phyloP scores from a whole-genome alignment of 2,113 vertebrate genomes.

The Plecturocebus donacophilus region DNA sequence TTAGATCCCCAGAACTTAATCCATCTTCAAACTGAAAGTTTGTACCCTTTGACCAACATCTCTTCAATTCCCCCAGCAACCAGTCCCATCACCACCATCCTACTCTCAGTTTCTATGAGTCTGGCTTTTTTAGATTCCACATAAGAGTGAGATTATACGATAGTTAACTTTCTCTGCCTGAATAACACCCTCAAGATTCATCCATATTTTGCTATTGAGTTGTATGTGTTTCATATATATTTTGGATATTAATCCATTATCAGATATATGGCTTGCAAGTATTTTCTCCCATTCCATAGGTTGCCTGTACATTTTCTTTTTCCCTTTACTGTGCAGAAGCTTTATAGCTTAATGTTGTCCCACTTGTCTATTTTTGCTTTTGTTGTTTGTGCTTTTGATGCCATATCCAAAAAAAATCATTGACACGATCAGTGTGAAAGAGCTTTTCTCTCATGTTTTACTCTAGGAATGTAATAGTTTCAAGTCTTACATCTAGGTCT shows the following conservation, averaged over 20 bases:
- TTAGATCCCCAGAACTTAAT: background rate
- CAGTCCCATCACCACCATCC: background rate
- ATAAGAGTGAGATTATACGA: background rate
- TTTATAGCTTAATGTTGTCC: background rate
- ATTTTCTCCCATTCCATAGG: background rate
- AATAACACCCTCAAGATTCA: background rate
- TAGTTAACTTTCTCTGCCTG: background rate
- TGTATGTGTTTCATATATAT: background rate
- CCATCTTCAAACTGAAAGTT: background rate
- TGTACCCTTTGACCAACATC: background rate
- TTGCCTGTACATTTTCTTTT: background rate
- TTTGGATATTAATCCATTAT: background rate
- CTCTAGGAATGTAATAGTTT: background rate
- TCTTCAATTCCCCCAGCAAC: background rate
- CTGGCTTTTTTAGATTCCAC: background rate
- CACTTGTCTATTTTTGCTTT: background rate
- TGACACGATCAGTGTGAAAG: background rate
- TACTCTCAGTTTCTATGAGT: background rate
- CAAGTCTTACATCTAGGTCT: background rate
- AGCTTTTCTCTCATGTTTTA: background rate
- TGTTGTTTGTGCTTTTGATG: background rate
- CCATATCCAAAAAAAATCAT: no score
- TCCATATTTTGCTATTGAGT: background rate
- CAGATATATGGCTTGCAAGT: background rate
- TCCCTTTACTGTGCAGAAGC: background rate